These are phyloP conservation scores for Epizoanthus rinbou DNA, from an alignment of 92 coral and sea anemone species.

Conservation along the genomic window DNA sequence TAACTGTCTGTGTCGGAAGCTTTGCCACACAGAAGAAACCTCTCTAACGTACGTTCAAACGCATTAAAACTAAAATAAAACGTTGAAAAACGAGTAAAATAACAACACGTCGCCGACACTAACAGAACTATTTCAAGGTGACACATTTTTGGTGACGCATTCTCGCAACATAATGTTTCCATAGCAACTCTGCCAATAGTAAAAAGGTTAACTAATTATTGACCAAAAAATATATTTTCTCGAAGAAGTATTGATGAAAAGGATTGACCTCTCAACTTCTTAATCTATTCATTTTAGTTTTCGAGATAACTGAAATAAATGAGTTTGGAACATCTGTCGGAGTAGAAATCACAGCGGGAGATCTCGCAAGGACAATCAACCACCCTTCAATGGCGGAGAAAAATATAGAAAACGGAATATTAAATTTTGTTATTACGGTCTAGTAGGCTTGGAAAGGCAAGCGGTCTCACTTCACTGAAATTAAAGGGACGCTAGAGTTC, in stretches of 20 bases:
- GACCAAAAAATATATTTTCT: too few relatives aligned
- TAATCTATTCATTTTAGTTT: not conserved
- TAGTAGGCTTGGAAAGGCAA: not conserved
- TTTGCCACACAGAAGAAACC: not conserved
- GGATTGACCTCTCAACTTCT: too few relatives aligned
- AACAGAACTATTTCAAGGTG: too few relatives aligned
- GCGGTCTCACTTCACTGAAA: slow-evolving; percentile 7
- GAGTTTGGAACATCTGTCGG: slow-evolving; percentile 1
- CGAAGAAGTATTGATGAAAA: too few relatives aligned
- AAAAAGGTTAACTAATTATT: too few relatives aligned
- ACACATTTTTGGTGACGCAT: too few relatives aligned
- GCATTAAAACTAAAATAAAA: too few relatives aligned
- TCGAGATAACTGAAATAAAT: not conserved
- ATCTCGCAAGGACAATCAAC: slow-evolving; percentile 3
- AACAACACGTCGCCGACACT: too few relatives aligned
- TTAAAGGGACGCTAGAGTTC: not conserved
- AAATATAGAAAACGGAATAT: slow-evolving; percentile 15
- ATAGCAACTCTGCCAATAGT: too few relatives aligned
- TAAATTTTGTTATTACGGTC: not conserved
- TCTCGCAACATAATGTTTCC: too few relatives aligned
- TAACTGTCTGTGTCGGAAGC: not conserved
- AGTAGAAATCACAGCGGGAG: slow-evolving; percentile 20
- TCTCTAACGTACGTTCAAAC: too few relatives aligned
- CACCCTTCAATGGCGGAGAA: not conserved
- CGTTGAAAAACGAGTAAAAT: too few relatives aligned